Conservation (phyloP, 2,113 vertebrate genomes). For the Peucedramus taeniatus region DNA sequence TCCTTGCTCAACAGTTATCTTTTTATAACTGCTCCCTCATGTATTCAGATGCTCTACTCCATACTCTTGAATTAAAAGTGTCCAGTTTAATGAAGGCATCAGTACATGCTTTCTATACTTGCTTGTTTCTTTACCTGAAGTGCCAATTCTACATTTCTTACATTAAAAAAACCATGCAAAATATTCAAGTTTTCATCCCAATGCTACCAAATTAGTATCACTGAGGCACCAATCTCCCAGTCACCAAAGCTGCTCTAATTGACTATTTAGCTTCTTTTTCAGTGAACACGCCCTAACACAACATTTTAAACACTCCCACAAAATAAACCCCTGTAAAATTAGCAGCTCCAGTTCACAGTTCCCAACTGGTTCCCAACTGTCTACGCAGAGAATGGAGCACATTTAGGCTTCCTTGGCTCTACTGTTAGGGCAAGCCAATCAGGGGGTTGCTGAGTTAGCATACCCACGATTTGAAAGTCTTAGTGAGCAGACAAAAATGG, state of each 20-base stretch:
- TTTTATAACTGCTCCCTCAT: background rate
- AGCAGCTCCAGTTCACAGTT: background rate
- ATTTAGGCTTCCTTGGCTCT: background rate
- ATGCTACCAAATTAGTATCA: background rate
- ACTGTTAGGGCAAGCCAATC: background rate
- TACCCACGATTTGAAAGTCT: background rate
- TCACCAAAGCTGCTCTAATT: background rate
- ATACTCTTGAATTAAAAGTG: background rate
- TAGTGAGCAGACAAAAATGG: background rate
- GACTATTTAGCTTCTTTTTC: background rate
- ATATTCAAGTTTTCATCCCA: background rate
- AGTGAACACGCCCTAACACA: background rate
- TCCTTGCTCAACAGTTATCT: background rate
- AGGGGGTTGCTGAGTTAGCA: background rate
- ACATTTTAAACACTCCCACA: background rate
- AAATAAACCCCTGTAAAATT: background rate
- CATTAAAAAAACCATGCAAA: background rate
- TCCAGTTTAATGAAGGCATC: background rate
- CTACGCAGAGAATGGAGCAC: background rate
- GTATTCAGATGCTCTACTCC: background rate
- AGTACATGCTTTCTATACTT: background rate
- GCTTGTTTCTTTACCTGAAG: background rate
- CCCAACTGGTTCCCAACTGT: background rate
- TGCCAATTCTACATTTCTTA: background rate
- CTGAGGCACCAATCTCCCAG: background rate